Base-by-base conservation (phyloP, 2,888 invertebrate species). In the Fragum sueziense region DNA sequence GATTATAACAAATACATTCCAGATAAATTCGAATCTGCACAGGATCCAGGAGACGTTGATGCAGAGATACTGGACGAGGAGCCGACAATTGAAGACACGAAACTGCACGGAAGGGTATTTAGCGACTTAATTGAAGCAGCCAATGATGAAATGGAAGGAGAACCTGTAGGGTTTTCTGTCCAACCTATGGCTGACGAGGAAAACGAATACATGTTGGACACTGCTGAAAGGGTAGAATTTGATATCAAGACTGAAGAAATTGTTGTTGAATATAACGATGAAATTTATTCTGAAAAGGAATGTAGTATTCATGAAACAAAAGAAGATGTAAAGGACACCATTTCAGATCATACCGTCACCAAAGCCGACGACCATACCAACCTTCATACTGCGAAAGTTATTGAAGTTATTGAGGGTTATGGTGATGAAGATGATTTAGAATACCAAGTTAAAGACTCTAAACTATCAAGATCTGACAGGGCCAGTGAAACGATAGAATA, bases 131-230 rank as follows among this genome's bases (percentile, higher is more conserved):
- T 84, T 29, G 71, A 79, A 57, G 85, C 84, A 34, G 88, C 89
- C 61, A 87, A 87, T 76, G 88, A 88, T 65, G 89, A 88, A 81
- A 84, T 87, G 83, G 87, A 81, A 54, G 88, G 87, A 34, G 80
- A 80, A 57, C 87, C 87, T 1, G 77, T 85, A 9, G 86, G 80
- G 33, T 87, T 87, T 73, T 82, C 85, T 59, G 85, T 84, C 25
- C 77, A 78, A 52, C 75, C 76, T 57, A 62, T 65, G 37, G 74
- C 74, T 11, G 82, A 82, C 29, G 82, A 84, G 65, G 81, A 81
- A 73, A 78, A 82, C 71, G 87, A 88, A 51, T 71, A 83, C 71
- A 37, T 51, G 61, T 70, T 73, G 34, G 57, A 52, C 22, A n/a
- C 72, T 27, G 68, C 71, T 22, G 59, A 75, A 7, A 51, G 47